Evolutionary conservation across 2,888 invertebrate species (phyloP), one percentile per base, ranked within the genome.

Genomic region (Harmothoe impar): DNA sequence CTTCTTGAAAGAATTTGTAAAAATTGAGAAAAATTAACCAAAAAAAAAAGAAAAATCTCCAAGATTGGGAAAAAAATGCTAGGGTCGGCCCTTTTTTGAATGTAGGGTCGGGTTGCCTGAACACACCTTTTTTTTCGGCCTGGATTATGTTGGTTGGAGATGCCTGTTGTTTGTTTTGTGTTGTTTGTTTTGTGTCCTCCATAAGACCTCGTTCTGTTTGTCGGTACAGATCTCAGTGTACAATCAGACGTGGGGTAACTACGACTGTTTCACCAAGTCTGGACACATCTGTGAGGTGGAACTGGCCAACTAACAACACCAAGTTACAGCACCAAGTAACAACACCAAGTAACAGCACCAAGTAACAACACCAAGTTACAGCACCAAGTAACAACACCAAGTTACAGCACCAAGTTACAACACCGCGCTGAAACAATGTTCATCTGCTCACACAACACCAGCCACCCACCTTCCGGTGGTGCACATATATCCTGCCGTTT

Each of bases 201-300:
- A 43, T 43, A 43, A 43, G 43, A 43, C 43, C 43, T 43, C 3
- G n/a, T n/a, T n/a, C n/a, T n/a, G n/a, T n/a, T n/a, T n/a, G n/a
- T n/a, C n/a, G n/a, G 91, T 92, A 29, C 92, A 92, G 91, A 91
- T 92, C 29, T 91, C 91, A 17, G 90, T 92, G 86, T 92, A 92
- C 90, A 92, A 92, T 78, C 91, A 92, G 89, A 92, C 92, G 20
- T 89, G 86, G 77, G 92, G 92, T 25, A 92, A 92, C 90, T 92
- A 92, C 89, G 92, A 92, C 90, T 92, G 92, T 86, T 33, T 89
- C 51, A 92, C 92, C 29, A 52, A 90, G 56, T 92, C 91, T n/a
- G 92, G 92, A 33, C 92, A 90, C 88, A 89, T 92, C 54, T 92
- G 92, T 77, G 92, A 92, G 85, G 91, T 92, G 23, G 78, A 91